A percentile compares a stretch with the other conserved stretches of the same genome.
phyloP scores from a whole-genome alignment of 2,797 vertebrate genomes.

The Leucoraja ocellata region DNA sequence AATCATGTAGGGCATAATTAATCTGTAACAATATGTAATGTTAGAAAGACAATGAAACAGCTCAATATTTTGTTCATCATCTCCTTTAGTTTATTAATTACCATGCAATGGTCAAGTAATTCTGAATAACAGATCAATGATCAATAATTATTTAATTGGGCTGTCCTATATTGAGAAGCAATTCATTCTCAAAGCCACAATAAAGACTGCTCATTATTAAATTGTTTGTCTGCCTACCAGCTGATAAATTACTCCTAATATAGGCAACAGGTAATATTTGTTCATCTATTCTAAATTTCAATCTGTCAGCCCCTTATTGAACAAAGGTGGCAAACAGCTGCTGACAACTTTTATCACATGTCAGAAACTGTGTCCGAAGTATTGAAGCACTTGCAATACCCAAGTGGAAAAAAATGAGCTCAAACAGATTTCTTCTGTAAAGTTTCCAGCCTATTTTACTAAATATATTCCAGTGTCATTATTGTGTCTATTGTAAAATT shows the following conservation, averaged over 20 bases:
- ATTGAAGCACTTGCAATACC: background rate
- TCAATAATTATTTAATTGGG: slow-evolving; percentile 49
- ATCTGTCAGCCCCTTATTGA: slow-evolving; percentile 35
- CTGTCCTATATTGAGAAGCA: slow-evolving; percentile 57
- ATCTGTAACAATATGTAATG: background rate
- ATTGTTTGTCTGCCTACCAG: slow-evolving; percentile 52
- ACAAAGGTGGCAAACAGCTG: slow-evolving; percentile 20
- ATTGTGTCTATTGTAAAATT: background rate
- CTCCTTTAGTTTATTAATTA: background rate
- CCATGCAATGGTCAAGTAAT: background rate
- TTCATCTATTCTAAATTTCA: slow-evolving; percentile 45
- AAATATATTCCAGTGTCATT: background rate
- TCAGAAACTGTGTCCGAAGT: background rate
- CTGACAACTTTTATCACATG: slow-evolving; percentile 28
- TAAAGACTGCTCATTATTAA: slow-evolving; percentile 50
- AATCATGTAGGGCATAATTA: background rate
- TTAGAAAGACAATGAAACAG: background rate
- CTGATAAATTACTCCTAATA: slow-evolving; percentile 61
- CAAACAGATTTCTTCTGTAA: slow-evolving; percentile 12
- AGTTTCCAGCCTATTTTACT: background rate
- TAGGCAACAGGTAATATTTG: slow-evolving; percentile 59
- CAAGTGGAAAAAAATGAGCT: background rate
- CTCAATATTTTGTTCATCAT: background rate
- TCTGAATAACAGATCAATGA: background rate
- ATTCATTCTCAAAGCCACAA: slow-evolving; percentile 56